Evolutionary conservation across 2,888 invertebrate species (phyloP).

Genomic region (Nezara viridula): DNA sequence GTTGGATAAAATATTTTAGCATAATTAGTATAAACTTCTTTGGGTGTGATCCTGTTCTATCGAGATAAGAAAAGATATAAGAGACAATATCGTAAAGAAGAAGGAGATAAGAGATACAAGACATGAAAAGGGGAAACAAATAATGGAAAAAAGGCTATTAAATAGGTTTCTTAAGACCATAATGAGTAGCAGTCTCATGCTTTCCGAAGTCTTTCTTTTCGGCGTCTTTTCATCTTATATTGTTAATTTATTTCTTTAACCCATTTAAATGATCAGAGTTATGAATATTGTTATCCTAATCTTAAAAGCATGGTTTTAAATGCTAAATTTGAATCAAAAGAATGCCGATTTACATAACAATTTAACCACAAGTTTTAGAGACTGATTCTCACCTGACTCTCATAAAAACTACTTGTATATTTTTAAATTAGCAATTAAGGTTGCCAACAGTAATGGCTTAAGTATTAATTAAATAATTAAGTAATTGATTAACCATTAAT

Average conservation of each 20-base stretch:
- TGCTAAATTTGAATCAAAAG: neutral
- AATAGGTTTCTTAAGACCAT: neutral
- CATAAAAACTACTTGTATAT: too few relatives aligned
- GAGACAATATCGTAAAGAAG: constrained; percentile 2
- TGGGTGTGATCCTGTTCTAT: neutral
- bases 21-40: neutral
- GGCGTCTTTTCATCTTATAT: neutral
- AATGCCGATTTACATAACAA: neutral
- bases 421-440: too few relatives aligned
- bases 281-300: neutral
- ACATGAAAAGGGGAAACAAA: neutral
- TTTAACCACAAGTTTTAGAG: too few relatives aligned
- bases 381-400: too few relatives aligned
- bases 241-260: neutral
- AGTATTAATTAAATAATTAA: too few relatives aligned
- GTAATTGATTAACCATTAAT: too few relatives aligned
- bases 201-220: neutral
- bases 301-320: neutral
- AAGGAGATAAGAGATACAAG: neutral
- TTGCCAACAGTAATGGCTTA: too few relatives aligned
- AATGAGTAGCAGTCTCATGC: neutral
- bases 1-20: neutral
- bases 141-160: neutral
- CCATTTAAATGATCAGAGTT: neutral
- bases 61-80: neutral